Base-by-base conservation (phyloP, 2,888 invertebrate genomes). In the Anticlea derivata region DNA sequence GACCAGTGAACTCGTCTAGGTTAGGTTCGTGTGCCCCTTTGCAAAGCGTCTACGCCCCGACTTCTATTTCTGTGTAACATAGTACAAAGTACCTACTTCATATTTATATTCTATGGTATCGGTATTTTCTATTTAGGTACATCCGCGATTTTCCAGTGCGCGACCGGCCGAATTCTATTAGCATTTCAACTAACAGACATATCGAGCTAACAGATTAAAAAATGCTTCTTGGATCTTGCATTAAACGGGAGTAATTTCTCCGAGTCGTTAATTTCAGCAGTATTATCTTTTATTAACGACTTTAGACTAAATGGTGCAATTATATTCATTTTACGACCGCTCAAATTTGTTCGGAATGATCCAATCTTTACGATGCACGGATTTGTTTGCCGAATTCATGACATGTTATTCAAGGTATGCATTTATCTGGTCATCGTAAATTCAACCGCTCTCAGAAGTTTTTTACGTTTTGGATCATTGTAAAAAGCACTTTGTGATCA, bases 291-390 rank as follows among this genome's bases (percentile, higher is more conserved):
- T 49, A 40, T 50, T 51, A 62, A 63, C 62, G 64, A 51, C 66
- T 63, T 55, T 50, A 58, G 61, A 56, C 57, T 65, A 64, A 68
- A 66, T 65, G 60, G 55, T 56, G 60, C 55, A 67, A 66, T 70
- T 61, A 65, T 44, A 59, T 57, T 60, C 39, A 60, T 69, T 73
- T 66, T 48, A 71, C 58, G 65, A 60, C 51, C 50, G 43, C 48
- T 59, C 31, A 61, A 67, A 67, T 65, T 67, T 56, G 62, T 63
- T 58, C 29, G 54, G 26, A 48, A 29, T 40, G 41, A 43, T 47
- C 6, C 47, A 49, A 48, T 37, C 7, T 49, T 52, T 50, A 50
- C 41, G 55, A 38, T 46, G 39, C 29, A 45, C 27, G 24, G 29
- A 31, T 45, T 40, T 30, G 37, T 51, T 50, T 43, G 37, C n/a